phyloP scores from a whole-genome alignment of 53 echinoderm and acorn worm genomes.

The Holothuria leucospilota region DNA sequence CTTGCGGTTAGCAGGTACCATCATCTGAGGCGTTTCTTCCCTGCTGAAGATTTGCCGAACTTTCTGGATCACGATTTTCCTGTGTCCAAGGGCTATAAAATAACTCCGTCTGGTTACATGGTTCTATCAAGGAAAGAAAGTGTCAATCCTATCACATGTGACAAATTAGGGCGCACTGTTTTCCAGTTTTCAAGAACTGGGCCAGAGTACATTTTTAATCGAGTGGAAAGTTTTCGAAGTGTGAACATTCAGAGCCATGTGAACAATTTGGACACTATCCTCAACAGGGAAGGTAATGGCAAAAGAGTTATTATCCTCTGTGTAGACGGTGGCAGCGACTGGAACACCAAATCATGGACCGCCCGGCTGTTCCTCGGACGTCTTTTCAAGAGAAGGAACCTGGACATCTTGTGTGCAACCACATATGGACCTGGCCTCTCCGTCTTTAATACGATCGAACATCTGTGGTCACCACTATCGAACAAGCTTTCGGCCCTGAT shows the following conservation, averaged over 20 bases:
- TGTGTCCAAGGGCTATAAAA: not conserved
- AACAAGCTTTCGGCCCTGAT: not conserved
- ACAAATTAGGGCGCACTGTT: not conserved
- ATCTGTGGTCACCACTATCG: conserved; percentile 14
- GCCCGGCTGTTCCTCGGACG: not conserved
- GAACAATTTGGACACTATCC: not conserved
- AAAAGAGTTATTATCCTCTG: conserved; percentile 8
- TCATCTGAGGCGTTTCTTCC: conserved; percentile 17
- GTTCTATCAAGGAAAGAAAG: not conserved
- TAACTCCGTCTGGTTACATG: conserved; percentile 12
- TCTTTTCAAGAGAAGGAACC: not conserved
- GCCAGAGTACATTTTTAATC: not conserved
- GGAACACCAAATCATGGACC: conserved; percentile 20
- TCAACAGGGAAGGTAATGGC: not conserved
- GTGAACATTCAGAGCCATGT: not conserved
- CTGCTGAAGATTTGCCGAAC: not conserved
- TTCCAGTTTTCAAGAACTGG: not conserved
- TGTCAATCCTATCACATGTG: not conserved
- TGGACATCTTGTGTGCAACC: conserved; percentile 1
- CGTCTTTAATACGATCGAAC: conserved; percentile 19
- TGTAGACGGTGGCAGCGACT: conserved; percentile 11
- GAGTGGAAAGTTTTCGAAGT: not conserved
- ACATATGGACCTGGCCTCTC: conserved; percentile 26
- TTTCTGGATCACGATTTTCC: conserved; percentile 37
- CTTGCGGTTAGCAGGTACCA: conserved; percentile 30